These are phyloP conservation scores for Rallus limicola DNA, from an alignment of 2,113 vertebrate genomes.

Conservation along the genomic window DNA sequence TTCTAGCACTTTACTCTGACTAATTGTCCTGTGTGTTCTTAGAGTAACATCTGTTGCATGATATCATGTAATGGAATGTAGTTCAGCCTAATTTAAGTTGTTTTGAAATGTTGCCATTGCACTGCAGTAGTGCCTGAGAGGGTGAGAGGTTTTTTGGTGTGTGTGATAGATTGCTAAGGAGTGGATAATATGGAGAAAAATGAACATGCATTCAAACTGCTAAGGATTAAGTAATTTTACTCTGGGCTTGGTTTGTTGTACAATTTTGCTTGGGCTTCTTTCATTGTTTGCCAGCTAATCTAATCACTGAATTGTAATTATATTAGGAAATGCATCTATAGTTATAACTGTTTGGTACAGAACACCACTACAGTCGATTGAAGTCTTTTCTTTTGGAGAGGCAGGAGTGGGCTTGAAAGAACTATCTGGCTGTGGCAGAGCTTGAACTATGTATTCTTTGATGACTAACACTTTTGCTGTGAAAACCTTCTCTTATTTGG, in stretches of 20 bases:
- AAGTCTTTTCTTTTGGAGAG: neutral
- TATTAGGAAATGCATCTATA: neutral
- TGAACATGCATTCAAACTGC: neutral
- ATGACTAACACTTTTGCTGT: neutral
- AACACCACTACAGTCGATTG: neutral
- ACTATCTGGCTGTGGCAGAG: neutral
- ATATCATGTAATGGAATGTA: constrained; percentile 44
- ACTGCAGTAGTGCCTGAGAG: constrained; percentile 12
- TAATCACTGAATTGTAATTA: neutral
- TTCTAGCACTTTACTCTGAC: neutral
- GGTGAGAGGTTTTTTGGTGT: neutral
- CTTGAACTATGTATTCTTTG: neutral
- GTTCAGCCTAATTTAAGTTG: constrained; percentile 34
- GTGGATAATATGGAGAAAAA: neutral
- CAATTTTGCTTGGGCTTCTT: neutral
- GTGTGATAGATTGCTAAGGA: neutral
- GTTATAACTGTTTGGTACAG: neutral
- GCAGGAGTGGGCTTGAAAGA: neutral
- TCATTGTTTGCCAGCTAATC: constrained; percentile 23
- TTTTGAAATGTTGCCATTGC: constrained; percentile 44
- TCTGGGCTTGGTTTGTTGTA: neutral
- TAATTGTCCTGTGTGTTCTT: constrained; percentile 37
- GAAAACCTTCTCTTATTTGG: neutral
- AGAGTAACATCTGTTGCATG: constrained; percentile 49
- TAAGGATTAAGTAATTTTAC: neutral